These are phyloP conservation scores for Eupithecia vulgata DNA, from an alignment of 2,888 invertebrate species.

Conservation along the genomic window DNA sequence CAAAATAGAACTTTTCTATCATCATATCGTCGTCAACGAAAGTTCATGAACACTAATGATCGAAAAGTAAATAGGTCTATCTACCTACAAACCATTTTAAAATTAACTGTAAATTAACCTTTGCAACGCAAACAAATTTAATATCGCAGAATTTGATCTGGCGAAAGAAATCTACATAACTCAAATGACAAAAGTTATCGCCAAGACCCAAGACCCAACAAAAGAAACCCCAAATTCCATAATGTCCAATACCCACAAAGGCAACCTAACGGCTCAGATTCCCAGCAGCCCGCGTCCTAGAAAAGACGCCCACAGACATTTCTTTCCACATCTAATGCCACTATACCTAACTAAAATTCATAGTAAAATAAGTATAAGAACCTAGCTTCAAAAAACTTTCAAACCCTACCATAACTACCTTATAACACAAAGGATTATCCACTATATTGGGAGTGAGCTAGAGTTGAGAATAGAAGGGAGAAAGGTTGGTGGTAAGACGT, in stretches of 20 bases:
- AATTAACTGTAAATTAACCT: no score
- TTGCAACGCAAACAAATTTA: no score
- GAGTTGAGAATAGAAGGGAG: conserved; percentile 41
- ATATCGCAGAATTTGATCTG: neutral
- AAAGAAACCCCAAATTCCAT: conserved; percentile 29
- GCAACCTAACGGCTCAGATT: conserved; percentile 64
- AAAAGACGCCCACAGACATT: conserved; percentile 80
- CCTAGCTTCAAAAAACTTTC: conserved; percentile 75
- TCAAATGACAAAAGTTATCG: neutral
- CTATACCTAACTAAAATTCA: conserved; percentile 82
- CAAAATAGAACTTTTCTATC: no score
- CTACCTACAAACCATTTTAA: no score
- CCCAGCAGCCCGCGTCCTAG: conserved; percentile 80
- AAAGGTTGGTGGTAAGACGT: conserved; percentile 49
- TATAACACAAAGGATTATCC: neutral
- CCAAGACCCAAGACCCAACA: neutral
- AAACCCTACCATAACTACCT: conserved; percentile 21
- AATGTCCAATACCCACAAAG: conserved; percentile 23
- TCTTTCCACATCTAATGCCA: conserved; percentile 77
- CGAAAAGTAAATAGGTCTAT: no score
- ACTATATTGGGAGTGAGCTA: conserved; percentile 7
- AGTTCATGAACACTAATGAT: no score
- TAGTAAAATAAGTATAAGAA: conserved; percentile 82
- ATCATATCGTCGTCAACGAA: no score
- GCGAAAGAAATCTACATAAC: neutral